phyloP scores from a whole-genome alignment of 2,113 vertebrate species.

The cat (Felis catus) region DNA sequence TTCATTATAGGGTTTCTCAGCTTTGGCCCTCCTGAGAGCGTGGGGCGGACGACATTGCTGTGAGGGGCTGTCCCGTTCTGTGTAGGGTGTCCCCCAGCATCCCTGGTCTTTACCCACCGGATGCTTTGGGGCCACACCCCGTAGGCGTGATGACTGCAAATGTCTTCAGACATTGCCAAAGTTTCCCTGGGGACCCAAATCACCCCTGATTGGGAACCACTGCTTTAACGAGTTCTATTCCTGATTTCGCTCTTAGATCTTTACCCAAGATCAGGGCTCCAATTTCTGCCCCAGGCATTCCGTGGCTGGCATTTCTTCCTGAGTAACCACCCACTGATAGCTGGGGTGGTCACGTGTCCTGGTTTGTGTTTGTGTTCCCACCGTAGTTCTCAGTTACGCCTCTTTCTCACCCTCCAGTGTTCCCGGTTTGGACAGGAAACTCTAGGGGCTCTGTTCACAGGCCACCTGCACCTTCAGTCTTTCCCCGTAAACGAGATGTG shows the following conservation, averaged over 20 bases:
- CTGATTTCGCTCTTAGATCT: background rate
- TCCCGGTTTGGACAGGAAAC: background rate
- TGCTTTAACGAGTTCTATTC: conserved; percentile 2
- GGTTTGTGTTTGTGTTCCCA: background rate
- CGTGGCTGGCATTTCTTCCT: background rate
- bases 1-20: background rate
- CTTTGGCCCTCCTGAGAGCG: background rate
- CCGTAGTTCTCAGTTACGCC: background rate
- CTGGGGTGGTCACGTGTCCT: background rate
- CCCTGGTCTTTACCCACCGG: background rate
- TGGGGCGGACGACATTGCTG: background rate
- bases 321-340: background rate
- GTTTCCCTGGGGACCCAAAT: background rate
- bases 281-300: background rate
- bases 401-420: background rate
- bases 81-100: background rate
- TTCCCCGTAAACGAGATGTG: background rate
- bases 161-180: background rate
- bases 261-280: background rate
- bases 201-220: background rate
- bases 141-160: background rate
- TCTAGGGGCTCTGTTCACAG: background rate
- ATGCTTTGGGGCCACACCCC: background rate
- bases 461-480: background rate
- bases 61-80: too few relatives aligned